Conservation (phyloP, 1,140 invertebrate species). For the Acyrthosiphon pisum region DNA sequence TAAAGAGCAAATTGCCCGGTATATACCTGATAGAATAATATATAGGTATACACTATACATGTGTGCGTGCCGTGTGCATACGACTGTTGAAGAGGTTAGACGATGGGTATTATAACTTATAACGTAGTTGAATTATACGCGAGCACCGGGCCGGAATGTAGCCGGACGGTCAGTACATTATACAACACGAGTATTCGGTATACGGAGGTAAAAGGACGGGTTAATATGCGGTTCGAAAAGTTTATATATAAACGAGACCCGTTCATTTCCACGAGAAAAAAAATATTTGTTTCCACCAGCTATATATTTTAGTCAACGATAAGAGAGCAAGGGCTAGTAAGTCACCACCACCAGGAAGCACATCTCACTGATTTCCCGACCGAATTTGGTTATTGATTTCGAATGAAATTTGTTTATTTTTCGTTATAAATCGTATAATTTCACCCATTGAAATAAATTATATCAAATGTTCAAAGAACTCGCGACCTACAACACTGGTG, state of each 20-base stretch:
- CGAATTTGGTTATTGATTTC: too few species aligned
- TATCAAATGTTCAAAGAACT: neutral
- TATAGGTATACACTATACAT: neutral
- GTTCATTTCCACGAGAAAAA: neutral
- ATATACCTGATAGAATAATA: neutral
- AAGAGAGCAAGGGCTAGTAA: too few species aligned
- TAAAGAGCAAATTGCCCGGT: neutral
- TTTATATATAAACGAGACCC: neutral
- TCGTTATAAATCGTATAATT: neutral
- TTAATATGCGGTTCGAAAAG: neutral
- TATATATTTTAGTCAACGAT: neutral
- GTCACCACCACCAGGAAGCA: too few species aligned
- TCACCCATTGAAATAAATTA: neutral
- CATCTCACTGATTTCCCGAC: too few species aligned
- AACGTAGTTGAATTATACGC: neutral
- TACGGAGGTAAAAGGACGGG: neutral
- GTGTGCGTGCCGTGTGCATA: neutral
- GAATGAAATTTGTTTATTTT: neutral
- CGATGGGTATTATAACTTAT: neutral
- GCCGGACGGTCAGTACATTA: neutral
- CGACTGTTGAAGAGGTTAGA: neutral
- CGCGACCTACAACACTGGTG: neutral
- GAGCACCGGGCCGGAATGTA: neutral
- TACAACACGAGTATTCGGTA: neutral
- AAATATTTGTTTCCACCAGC: too few species aligned